Evolutionary conservation across 2,888 invertebrate species (phyloP).

Genomic region (Molorchus minor): DNA sequence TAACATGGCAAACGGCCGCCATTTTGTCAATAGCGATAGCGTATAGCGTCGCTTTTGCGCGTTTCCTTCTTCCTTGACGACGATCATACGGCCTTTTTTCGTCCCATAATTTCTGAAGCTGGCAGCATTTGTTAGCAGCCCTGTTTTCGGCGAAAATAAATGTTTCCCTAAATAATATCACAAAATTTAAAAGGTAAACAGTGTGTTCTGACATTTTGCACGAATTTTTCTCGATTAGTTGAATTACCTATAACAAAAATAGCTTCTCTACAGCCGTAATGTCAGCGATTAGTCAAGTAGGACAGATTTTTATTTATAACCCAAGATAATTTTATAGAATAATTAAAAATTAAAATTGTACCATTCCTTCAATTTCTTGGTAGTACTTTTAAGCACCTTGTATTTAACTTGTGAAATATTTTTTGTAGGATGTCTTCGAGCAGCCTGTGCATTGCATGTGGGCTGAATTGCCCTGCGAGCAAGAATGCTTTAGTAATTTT

Average conservation of each 20-base stretch:
- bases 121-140: slow-evolving; percentile 65
- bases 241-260: background rate
- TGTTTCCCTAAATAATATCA: slow-evolving; percentile 61
- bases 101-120: slow-evolving; percentile 55
- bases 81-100: slow-evolving; percentile 35
- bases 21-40: slow-evolving; percentile 9
- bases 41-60: slow-evolving; percentile 24
- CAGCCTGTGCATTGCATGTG: slow-evolving; percentile 71
- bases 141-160: slow-evolving; percentile 62
- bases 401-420: too few relatives aligned
- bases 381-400: too few relatives aligned
- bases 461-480: slow-evolving; percentile 65
- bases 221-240: slow-evolving; percentile 3
- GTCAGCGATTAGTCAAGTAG: slow-evolving; percentile 7
- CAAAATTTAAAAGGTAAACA: slow-evolving; percentile 59
- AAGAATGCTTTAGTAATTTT: slow-evolving; percentile 68
- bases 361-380: too few relatives aligned
- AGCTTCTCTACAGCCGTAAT: background rate
- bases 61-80: background rate
- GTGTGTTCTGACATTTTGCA: slow-evolving; percentile 16
- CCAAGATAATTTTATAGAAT: slow-evolving; percentile 10
- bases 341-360: too few relatives aligned
- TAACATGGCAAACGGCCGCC: slow-evolving; percentile 5
- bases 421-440: slow-evolving; percentile 53
- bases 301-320: slow-evolving; percentile 14